Evolutionary conservation across 2,113 vertebrate species (phyloP), one percentile per base, ranked within the genome.

Genomic region (Lanius collurio): DNA sequence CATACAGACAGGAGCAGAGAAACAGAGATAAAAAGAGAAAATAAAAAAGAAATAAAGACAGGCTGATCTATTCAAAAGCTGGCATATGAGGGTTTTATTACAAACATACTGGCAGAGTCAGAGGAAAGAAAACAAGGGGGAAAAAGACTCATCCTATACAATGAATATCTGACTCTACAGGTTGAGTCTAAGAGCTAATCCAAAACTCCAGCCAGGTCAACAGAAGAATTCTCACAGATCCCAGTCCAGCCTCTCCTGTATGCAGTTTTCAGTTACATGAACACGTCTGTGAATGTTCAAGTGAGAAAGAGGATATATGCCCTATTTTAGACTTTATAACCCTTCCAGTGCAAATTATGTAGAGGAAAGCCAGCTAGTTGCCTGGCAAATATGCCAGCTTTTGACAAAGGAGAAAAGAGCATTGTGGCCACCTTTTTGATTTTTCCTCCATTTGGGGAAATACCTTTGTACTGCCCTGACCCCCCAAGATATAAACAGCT

Each of bases 31-130:
- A 95, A 95, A 90, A 76, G 59, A 47, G 70, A 83, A 89, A 89
- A 87, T 80, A 94, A 91, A 91, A 35, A 84, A 84, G 55, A 94
- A 84, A 92, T 73, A 49, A 84, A 90, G 67, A 69, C 49, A 91
- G 41, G 22, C 27, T 83, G 39, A 68, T 78, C 73, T 78, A 57
- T 56, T 87, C 39, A 90, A 87, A 91, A 91, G 37, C 31, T 85
- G 63, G 75, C 63, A 57, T 37, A 49, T 60, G 42, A 89, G 37
- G n/a, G 26, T 52, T 95, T 94, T 94, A 87, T 84, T 79, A 89
- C 57, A 87, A 60, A 69, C 28, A 60, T 19, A 69, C 39, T 55
- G 39, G 21, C 31, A 91, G 50, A 76, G 33, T 28, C n/a, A 85
- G 33, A 24, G 53, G 28, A 85, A 90, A 75, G 44, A 78, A 85